A percentile compares a stretch with the other conserved stretches of the same genome.
Evolutionary conservation across 1,140 invertebrate species (phyloP).

Genomic region (Cotesia chilonis): DNA sequence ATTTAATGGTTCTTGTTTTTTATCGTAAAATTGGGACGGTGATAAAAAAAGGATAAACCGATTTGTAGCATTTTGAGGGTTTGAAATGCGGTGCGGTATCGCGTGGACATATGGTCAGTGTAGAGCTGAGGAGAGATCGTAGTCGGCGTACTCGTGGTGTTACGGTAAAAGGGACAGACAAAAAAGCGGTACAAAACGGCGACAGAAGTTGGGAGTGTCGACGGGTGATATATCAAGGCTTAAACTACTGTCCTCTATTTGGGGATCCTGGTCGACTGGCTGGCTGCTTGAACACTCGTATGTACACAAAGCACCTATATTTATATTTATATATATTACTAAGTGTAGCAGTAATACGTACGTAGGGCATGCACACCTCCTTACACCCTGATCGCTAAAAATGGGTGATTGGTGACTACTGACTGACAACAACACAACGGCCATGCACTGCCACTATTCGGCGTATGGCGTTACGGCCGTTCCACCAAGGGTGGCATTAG

Average conservation of each 20-base stretch:
- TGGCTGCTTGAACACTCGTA: conserved; percentile 38
- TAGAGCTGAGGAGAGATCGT: conserved; percentile 32
- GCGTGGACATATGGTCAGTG: conserved; percentile 65
- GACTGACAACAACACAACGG: conserved; percentile 39
- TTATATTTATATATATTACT: conserved; percentile 29
- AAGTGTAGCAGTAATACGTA: conserved; percentile 1
- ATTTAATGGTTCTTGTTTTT: conserved; percentile 13
- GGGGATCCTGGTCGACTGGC: conserved; percentile 43
- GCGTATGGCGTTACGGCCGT: conserved; percentile 54
- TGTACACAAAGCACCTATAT: conserved; percentile 41
- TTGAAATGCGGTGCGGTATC: conserved; percentile 20
- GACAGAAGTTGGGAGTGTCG: conserved; percentile 68
- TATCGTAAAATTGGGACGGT: conserved; percentile 37
- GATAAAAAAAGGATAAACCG: conserved; percentile 21
- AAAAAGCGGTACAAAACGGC: conserved; percentile 61
- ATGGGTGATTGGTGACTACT: conserved; percentile 22
- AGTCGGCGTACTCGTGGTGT: too few species aligned
- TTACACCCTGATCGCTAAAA: too few species aligned
- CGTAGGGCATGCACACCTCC: conserved; percentile 23
- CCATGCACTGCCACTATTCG: conserved; percentile 13
- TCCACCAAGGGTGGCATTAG: conserved; percentile 57
- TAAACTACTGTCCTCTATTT: conserved; percentile 63
- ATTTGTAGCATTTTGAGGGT: conserved; percentile 28
- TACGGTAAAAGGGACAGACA: conserved; percentile 36
- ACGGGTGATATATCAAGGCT: conserved; percentile 66